Conservation (phyloP, 2,113 vertebrate genomes). For the Sceloporus tristichus region DNA sequence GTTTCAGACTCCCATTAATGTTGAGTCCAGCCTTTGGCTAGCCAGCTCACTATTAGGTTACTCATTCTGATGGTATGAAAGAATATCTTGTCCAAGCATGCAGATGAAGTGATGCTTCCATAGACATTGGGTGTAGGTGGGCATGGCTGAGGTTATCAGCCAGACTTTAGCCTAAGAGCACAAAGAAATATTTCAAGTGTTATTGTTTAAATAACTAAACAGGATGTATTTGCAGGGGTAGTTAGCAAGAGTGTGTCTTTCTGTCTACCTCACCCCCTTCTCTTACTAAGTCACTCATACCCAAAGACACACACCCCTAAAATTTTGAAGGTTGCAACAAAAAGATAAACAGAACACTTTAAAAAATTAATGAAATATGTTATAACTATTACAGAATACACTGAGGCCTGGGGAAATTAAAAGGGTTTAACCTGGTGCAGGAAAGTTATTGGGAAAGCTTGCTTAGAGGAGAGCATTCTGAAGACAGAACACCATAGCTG, state of each 20-base stretch:
- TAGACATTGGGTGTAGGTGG: conserved; percentile 6
- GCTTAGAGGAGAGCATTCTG: background rate
- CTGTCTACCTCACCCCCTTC: too few species aligned
- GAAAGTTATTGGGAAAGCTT: too few species aligned
- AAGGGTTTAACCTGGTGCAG: background rate
- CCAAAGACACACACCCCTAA: too few species aligned
- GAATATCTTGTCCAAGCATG: conserved; percentile 57
- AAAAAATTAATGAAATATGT: background rate
- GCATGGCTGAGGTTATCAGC: conserved; percentile 62
- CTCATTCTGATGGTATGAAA: conserved; percentile 61
- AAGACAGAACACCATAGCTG: background rate
- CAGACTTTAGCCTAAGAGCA: conserved; percentile 43
- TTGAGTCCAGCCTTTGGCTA: conserved; percentile 36
- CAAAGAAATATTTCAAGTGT: conserved; percentile 45
- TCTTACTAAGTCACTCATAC: too few species aligned
- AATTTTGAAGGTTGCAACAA: background rate
- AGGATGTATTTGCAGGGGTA: background rate
- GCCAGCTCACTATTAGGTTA: conserved; percentile 39
- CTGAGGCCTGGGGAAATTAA: background rate
- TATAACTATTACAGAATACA: too few species aligned
- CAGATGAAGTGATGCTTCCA: background rate
- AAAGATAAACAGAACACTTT: background rate
- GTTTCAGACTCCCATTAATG: conserved; percentile 35
- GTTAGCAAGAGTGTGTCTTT: background rate
- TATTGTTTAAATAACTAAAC: background rate